phyloP scores from a whole-genome alignment of 2,113 vertebrate genomes.

The Columba janthina region DNA sequence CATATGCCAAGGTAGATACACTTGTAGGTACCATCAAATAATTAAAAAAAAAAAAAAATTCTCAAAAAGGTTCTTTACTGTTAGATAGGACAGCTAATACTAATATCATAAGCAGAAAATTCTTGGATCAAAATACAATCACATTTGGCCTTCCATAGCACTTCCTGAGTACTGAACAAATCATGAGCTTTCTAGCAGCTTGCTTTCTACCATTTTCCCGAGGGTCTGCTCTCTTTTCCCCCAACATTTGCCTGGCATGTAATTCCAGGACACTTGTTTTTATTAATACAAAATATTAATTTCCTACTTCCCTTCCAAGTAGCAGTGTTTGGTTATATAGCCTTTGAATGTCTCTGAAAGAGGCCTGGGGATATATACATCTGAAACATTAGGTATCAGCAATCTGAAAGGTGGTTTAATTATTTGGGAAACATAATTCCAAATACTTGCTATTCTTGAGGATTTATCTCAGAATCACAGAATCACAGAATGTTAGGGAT shows the following conservation, averaged over 20 bases:
- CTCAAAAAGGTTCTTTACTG: background rate
- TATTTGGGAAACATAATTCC: background rate
- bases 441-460: background rate
- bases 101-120: background rate
- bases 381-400: background rate
- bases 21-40: background rate
- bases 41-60: background rate
- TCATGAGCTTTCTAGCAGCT: background rate
- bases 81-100: background rate
- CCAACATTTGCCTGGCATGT: background rate
- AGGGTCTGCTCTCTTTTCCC: background rate
- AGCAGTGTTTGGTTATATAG: background rate
- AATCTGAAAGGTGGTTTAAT: background rate
- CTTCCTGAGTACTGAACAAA: background rate
- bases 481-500: no score
- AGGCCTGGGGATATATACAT: background rate
- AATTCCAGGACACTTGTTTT: conserved; percentile 4
- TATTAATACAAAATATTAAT: background rate
- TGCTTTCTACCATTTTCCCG: background rate
- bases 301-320: conserved; percentile 3
- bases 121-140: background rate
- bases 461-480: background rate
- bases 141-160: background rate
- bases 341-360: background rate
- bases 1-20: background rate